These are phyloP conservation scores for Mellilla xanthometata DNA, from an alignment of 2,888 invertebrate species.

Conservation along the genomic window DNA sequence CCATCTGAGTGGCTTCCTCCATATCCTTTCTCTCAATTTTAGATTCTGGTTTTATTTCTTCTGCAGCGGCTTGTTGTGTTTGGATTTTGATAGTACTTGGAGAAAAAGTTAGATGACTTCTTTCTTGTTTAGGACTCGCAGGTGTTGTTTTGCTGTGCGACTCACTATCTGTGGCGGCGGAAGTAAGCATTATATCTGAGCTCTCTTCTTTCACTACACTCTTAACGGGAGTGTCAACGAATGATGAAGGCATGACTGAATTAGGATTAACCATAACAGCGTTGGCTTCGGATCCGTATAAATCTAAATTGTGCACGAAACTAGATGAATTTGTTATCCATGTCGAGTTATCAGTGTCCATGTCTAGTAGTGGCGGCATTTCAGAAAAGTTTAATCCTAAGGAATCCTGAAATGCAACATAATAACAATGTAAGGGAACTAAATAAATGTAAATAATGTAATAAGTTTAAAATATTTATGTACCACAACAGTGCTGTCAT, in stretches of 20 bases:
- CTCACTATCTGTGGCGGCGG: slow-evolving; percentile 58
- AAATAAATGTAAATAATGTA: too few species aligned
- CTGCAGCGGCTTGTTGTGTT: slow-evolving; percentile 65
- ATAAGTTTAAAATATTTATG: too few species aligned
- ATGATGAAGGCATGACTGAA: slow-evolving; percentile 92
- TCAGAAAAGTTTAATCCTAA: slow-evolving; percentile 84
- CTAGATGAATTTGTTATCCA: slow-evolving; percentile 84
- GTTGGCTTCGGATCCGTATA: slow-evolving; percentile 87
- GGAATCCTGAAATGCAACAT: slow-evolving; percentile 72
- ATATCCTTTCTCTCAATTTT: slow-evolving; percentile 45
- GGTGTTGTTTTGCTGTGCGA: slow-evolving; percentile 67
- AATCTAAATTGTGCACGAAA: slow-evolving; percentile 86
- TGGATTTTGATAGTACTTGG: slow-evolving; percentile 86
- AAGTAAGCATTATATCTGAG: slow-evolving; percentile 72
- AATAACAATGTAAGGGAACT: too few species aligned
- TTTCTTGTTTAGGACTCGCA: slow-evolving; percentile 85
- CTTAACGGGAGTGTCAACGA: slow-evolving; percentile 77
- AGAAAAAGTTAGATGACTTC: slow-evolving; percentile 88
- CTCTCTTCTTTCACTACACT: slow-evolving; percentile 74
- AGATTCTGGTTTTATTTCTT: slow-evolving; percentile 40
- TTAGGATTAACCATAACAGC: slow-evolving; percentile 95
- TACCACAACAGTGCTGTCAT: too few species aligned
- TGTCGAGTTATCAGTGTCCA: slow-evolving; percentile 85
- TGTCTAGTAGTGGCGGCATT: slow-evolving; percentile 84
- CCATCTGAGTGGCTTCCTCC: slow-evolving; percentile 78